These are phyloP conservation scores for Proteles cristata DNA, from an alignment of 2,113 vertebrate genomes.

Conservation along the genomic window DNA sequence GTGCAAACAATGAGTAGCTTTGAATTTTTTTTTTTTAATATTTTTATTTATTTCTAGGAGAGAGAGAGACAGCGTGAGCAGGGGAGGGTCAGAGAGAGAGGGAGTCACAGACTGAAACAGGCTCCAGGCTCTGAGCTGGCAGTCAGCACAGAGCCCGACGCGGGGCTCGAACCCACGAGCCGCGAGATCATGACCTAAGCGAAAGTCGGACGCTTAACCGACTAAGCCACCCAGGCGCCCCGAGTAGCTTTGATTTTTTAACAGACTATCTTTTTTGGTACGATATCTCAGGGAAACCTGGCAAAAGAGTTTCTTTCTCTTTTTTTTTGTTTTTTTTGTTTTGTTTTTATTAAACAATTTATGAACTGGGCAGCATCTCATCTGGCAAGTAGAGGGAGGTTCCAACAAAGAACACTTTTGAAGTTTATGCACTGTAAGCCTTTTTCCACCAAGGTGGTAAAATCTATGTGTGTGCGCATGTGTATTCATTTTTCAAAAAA, in stretches of 20 bases:
- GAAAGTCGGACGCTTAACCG: too few relatives aligned
- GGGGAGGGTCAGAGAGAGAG: too few relatives aligned
- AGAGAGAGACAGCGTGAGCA: too few relatives aligned
- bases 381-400: background rate
- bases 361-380: background rate
- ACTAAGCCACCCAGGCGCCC: too few relatives aligned
- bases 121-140: too few relatives aligned
- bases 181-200: too few relatives aligned
- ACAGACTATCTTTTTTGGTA: slow-evolving; percentile 46
- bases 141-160: too few relatives aligned
- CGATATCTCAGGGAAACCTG: slow-evolving; percentile 31
- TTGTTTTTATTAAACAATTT: background rate
- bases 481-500: slow-evolving; percentile 36
- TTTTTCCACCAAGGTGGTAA: slow-evolving; percentile 35
- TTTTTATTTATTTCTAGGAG: too few relatives aligned
- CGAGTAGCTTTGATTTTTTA: slow-evolving; percentile 26
- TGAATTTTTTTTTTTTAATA: background rate
- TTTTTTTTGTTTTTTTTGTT: background rate
- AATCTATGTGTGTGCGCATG: background rate
- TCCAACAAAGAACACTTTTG: slow-evolving; percentile 46
- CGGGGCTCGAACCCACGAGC: too few relatives aligned
- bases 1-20: background rate
- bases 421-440: background rate
- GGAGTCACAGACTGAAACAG: too few relatives aligned
- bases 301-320: background rate